These are phyloP conservation scores for Alces alces DNA, from an alignment of 2,113 vertebrate genomes.

Conservation along the genomic window DNA sequence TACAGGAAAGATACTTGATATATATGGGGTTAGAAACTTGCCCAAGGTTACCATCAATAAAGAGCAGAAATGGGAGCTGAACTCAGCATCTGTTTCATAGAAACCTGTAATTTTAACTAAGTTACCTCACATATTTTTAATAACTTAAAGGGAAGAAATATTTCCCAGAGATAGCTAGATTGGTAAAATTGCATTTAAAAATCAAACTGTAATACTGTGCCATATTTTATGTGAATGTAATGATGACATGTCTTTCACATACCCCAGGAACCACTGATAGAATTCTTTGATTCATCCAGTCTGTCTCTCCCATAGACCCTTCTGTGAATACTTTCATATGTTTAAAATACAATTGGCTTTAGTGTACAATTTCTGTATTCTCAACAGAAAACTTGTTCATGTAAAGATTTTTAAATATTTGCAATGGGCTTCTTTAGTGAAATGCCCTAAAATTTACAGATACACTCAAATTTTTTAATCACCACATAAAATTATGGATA, in stretches of 20 bases:
- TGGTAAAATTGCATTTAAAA: not conserved
- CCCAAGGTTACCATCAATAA: not conserved
- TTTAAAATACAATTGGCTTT: not conserved
- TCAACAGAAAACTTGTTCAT: not conserved
- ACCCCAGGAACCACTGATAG: not conserved
- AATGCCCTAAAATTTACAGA: not conserved
- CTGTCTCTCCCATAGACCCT: not conserved
- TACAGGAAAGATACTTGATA: not conserved
- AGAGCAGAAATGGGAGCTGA: not conserved
- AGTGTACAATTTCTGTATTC: not conserved
- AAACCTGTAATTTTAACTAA: not conserved
- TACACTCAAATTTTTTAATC: not conserved
- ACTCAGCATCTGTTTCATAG: not conserved
- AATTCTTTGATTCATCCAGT: conserved; percentile 1
- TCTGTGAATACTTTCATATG: not conserved
- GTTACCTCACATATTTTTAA: not conserved
- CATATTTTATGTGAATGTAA: not conserved
- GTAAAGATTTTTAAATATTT: not conserved
- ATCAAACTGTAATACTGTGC: not conserved
- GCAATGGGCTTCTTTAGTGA: not conserved
- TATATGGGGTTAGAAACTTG: not conserved
- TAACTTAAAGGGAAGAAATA: not conserved
- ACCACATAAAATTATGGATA: not conserved
- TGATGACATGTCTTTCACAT: not conserved
- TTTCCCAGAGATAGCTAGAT: not conserved